Conservation (phyloP, 2,113 vertebrate species). For the Oreochromis niloticus region DNA sequence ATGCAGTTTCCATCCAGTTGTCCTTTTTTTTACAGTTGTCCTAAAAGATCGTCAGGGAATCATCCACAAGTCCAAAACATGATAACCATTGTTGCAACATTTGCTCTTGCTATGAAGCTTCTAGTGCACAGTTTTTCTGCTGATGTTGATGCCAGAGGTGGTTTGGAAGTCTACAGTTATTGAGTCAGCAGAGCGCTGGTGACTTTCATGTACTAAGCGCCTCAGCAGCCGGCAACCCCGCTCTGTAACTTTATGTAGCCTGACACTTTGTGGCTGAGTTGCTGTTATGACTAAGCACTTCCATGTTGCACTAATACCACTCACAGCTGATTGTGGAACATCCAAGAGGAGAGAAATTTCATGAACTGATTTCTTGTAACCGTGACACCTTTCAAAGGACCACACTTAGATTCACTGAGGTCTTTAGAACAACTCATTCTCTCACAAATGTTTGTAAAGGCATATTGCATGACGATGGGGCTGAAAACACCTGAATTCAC, state of each 20-base stretch:
- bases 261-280: background rate
- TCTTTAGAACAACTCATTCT: background rate
- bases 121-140: background rate
- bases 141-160: background rate
- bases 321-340: background rate
- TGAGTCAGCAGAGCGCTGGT: background rate
- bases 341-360: background rate
- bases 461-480: background rate
- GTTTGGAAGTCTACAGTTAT: background rate
- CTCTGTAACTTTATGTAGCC: background rate
- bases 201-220: background rate
- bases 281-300: background rate
- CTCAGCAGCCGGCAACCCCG: background rate
- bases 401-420: background rate
- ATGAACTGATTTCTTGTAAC: background rate
- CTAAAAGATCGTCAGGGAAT: background rate
- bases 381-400: background rate
- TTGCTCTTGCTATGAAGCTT: background rate
- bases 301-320: background rate
- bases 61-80: background rate
- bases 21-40: background rate
- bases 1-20: background rate
- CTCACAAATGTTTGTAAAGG: background rate
- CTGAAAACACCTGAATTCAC: background rate
- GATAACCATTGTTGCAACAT: background rate